These are phyloP conservation scores for Drosophila stalkeri DNA, from an alignment of 2,888 invertebrate species.

Conservation along the genomic window DNA sequence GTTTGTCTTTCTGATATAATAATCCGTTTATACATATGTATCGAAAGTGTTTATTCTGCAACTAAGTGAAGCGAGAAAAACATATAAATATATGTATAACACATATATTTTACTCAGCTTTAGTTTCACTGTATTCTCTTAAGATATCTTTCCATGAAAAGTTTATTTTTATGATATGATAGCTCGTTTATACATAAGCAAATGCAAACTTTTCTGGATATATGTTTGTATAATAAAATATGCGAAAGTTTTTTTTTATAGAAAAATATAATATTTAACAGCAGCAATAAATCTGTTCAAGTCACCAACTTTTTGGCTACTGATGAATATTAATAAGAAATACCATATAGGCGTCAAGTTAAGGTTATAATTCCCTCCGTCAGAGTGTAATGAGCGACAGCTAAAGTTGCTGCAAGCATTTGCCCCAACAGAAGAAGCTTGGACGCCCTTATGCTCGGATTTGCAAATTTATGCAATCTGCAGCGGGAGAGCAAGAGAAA, in stretches of 20 bases:
- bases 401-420: neutral
- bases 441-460: conserved; percentile 25
- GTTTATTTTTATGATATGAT: neutral
- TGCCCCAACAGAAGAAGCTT: conserved; percentile 8
- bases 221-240: too few species aligned
- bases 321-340: neutral
- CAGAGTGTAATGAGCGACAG: conserved; percentile 5
- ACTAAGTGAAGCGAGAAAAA: neutral
- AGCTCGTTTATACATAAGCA: neutral
- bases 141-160: conserved; percentile 1
- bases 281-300: neutral
- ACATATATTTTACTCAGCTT: neutral
- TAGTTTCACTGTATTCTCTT: neutral
- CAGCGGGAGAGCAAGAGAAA: conserved; percentile 27
- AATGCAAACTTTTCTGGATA: neutral
- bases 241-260: neutral
- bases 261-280: neutral
- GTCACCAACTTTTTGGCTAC: neutral
- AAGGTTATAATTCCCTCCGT: neutral
- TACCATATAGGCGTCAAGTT: neutral
- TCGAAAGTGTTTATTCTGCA: conserved; percentile 1
- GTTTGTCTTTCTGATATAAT: neutral
- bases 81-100: neutral
- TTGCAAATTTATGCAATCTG: conserved; percentile 55
- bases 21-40: neutral